phyloP scores from a whole-genome alignment of 2,797 vertebrate genomes.

The Ctenopoma kingsleyae region DNA sequence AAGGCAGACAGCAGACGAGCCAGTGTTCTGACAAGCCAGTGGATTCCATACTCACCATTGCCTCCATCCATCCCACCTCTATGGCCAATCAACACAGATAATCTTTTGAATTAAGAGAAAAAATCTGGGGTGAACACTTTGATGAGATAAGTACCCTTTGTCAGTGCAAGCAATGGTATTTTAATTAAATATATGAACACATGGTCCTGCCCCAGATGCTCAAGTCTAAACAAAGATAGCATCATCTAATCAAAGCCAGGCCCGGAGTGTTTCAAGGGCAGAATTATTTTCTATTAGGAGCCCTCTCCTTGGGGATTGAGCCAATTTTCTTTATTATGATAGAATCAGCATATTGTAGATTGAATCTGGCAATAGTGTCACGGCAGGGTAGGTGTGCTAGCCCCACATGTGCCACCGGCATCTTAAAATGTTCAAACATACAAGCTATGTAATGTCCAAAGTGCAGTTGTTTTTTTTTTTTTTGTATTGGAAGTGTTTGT shows the following conservation, averaged over 20 bases:
- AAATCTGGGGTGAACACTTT: constrained; percentile 74
- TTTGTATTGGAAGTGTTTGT: background rate
- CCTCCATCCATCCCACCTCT: constrained; percentile 64
- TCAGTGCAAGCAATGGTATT: constrained; percentile 81
- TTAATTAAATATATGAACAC: constrained; percentile 89
- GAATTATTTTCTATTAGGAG: constrained; percentile 88
- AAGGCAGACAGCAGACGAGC: constrained; percentile 65
- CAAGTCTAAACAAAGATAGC: constrained; percentile 89
- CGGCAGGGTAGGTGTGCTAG: constrained; percentile 73
- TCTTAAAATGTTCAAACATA: constrained; percentile 73
- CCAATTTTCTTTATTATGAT: constrained; percentile 94
- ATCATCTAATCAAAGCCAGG: constrained; percentile 90
- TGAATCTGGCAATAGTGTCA: constrained; percentile 88
- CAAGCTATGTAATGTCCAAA: constrained; percentile 11
- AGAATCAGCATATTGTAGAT: constrained; percentile 93
- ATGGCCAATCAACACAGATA: constrained; percentile 83
- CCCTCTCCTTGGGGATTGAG: constrained; percentile 88
- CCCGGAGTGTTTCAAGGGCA: constrained; percentile 91
- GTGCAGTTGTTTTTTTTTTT: constrained; percentile 23
- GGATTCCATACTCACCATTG: constrained; percentile 47
- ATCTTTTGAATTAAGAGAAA: constrained; percentile 87
- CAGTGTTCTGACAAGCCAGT: constrained; percentile 63
- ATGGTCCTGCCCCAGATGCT: constrained; percentile 81
- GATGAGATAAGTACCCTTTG: constrained; percentile 83
- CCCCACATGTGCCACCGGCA: constrained; percentile 75